Evolutionary conservation across 2,888 invertebrate genomes (phyloP), one percentile per base, ranked within the genome.

Genomic region (Athalia circularis): DNA sequence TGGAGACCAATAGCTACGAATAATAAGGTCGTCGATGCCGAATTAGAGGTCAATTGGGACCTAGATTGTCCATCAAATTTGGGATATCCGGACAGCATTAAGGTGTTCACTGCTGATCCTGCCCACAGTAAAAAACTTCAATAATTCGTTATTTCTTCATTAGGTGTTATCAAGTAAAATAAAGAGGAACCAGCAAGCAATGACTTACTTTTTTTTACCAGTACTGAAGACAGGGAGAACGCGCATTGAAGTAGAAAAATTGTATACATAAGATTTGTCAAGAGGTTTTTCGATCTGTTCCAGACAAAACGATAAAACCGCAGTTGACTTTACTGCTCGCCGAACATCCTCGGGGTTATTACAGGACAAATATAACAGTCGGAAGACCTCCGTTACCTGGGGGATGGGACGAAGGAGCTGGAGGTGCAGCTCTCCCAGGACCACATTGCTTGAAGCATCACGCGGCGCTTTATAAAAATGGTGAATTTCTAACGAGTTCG

Each of bases 391-490:
- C 84, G 11, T 84, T 91, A 54, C 90, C 91, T 5, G 90, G 84
- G 86, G 90, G 90, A 83, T 92, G 92, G 92, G 86, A 88, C 82
- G 86, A 88, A 79, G 90, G 92, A 85, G 29, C 29, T 29, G 29
- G 83, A 91, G 81, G 89, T 86, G 78, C 88, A 87, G 83, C 89
- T 82, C 59, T 92, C 88, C 85, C 86, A 45, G 87, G 87, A 48
- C 91, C 92, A 11, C 93, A 92, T 84, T 96, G 95, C 85, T 91
- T 95, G 50, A 94, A 94, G 85, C 95, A 94, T 77, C 95, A 95
- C 93, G 93, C 94, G 13, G 94, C 94, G 11, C 94, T 95, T n/a
- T 92, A 92, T 65, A 93, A 92, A 70, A 92, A 93, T 82, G 89
- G 88, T n/a, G 91, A 91, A 29, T 92, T 95, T 80, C 89, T 93